A percentile compares a stretch with the other conserved stretches of the same genome.
These are phyloP conservation scores for Ibidorhyncha struthersii DNA, from an alignment of 2,113 vertebrate species.

Conservation along the genomic window DNA sequence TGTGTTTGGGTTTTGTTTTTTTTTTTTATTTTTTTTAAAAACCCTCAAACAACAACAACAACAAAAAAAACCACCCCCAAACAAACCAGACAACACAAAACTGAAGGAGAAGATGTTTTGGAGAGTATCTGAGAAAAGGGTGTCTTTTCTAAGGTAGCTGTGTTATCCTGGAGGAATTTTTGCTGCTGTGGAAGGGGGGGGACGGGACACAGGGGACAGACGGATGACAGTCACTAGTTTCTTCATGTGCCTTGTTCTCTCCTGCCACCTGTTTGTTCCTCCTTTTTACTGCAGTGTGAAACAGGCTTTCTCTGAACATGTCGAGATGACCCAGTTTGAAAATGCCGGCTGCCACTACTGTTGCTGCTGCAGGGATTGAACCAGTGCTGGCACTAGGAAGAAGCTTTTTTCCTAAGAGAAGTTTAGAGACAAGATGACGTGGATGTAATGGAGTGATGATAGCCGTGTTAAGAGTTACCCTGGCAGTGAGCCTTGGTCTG, in stretches of 20 bases:
- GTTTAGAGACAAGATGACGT: not conserved
- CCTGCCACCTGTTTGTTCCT: slow-evolving; percentile 62
- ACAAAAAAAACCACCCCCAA: not conserved
- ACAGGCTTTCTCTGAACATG: not conserved
- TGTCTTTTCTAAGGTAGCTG: not conserved
- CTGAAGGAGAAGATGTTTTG: not conserved
- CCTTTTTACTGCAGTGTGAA: slow-evolving; percentile 28
- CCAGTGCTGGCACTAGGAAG: fast-evolving
- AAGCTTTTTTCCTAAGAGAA: not conserved
- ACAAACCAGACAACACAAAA: no score
- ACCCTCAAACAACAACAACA: not conserved
- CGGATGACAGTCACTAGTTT: not conserved
- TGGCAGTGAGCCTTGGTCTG: not conserved
- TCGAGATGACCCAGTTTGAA: slow-evolving; percentile 30
- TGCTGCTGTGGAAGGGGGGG: not conserved
- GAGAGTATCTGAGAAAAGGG: not conserved
- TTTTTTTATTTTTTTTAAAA: no score
- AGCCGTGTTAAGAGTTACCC: not conserved
- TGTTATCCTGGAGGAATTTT: not conserved
- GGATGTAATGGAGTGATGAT: slow-evolving; percentile 30
- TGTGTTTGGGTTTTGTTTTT: not conserved
- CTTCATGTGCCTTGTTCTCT: slow-evolving; percentile 36
- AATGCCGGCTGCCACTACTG: not conserved
- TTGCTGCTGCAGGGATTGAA: not conserved
- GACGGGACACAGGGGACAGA: not conserved